Base-by-base conservation (phyloP, 2,888 invertebrate genomes). In the Toxonevra muliebris region DNA sequence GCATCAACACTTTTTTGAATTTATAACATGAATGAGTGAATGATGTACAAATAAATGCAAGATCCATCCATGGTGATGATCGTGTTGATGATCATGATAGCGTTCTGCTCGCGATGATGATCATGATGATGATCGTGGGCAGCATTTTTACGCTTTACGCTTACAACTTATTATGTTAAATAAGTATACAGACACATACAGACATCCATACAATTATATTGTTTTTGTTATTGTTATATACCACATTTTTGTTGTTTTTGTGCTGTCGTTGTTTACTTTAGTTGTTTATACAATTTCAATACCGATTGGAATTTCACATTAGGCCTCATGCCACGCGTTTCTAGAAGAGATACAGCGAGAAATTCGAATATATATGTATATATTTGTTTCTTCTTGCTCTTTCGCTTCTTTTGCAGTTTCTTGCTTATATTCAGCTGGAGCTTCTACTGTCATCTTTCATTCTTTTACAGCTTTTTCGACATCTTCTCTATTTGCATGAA, bases 141-240 rank as follows among this genome's bases (percentile, higher is more conserved):
- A 48, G 50, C 50, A 48, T 15, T 13, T 48, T 48, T 48, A 48
- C 50, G 15, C 15, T 48, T 48, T 15, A 48, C n/a, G n/a, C 15
- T 48, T n/a, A 48, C 50, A 48, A 48, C 50, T 48, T 48, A n/a
- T 48, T 48, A 48, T 48, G 50, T 48, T 48, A 48, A 7, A 48
- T 30, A 11, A 8, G 20, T 50, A 7, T 4, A n/a, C 10, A 15
- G 9, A 40, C n/a, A 1, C 43, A 19, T n/a, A 45, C 17, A n/a
- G 15, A 61, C 11, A 5, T 30, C 15, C 8, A 20, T 9, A 8
- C n/a, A 73, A 73, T 73, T 69, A 69, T 73, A 58, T 65, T 68
- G 70, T 17, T 30, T 20, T n/a, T 61, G 53, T 11, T 53, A 30
- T 54, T 57, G 40, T 57, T 30, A 11, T n/a, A n/a, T n/a, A n/a